A percentile compares a stretch with the other conserved stretches of the same genome.
phyloP scores from a whole-genome alignment of 2,888 invertebrate genomes.

The Galerucella nymphaeae region DNA sequence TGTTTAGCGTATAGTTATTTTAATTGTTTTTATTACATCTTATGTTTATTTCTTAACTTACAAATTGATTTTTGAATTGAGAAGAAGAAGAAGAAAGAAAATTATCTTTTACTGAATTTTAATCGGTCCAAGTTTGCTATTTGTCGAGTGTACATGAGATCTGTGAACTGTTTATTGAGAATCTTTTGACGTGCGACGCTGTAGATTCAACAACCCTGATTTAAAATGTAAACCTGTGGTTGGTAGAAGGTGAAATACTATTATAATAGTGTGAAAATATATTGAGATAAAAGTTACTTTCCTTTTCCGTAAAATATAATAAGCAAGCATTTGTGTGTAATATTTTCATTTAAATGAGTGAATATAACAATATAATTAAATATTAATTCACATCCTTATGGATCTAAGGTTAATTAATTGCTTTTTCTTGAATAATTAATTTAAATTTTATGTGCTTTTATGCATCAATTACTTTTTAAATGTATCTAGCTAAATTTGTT shows the following conservation, averaged over 20 bases:
- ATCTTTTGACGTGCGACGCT: not conserved
- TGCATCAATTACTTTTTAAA: not conserved
- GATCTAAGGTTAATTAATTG: not conserved
- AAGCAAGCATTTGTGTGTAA: conserved; percentile 14
- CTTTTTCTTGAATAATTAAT: not conserved
- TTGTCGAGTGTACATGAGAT: no score
- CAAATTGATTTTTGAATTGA: conserved; percentile 6
- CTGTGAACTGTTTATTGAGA: no score
- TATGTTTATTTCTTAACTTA: conserved; percentile 16
- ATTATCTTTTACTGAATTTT: no score
- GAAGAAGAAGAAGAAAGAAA: no score
- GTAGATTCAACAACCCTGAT: conserved; percentile 23
- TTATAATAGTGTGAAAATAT: conserved; percentile 41
- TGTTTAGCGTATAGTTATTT: conserved; percentile 41
- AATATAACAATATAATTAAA: conserved; percentile 26
- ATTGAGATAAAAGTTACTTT: conserved; percentile 40
- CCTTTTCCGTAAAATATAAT: conserved; percentile 26
- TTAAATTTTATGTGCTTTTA: not conserved
- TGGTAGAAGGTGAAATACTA: conserved; percentile 35
- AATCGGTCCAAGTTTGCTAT: no score
- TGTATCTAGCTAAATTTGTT: not conserved
- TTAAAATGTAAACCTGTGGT: conserved; percentile 21
- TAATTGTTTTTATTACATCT: conserved; percentile 40
- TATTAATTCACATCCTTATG: not conserved
- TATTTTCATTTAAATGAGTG: conserved; percentile 33